Conservation (phyloP, 2,888 invertebrate genomes). For the Chymomyza caudatula region DNA sequence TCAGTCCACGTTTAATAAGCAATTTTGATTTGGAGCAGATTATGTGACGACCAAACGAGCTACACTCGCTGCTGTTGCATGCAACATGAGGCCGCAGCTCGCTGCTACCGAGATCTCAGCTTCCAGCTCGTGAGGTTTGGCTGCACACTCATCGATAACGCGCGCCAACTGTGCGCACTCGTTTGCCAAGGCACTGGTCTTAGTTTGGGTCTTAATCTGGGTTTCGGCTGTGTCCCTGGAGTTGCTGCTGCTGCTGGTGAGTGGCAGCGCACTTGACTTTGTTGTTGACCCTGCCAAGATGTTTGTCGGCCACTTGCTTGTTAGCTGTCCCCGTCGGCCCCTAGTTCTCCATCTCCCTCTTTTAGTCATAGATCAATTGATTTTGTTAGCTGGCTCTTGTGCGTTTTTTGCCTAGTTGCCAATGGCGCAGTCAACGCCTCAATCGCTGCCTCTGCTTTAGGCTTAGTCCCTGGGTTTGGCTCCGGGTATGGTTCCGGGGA, state of each 20-base stretch:
- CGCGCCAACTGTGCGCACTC: slow-evolving; percentile 20
- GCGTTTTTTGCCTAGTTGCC: slow-evolving; percentile 9
- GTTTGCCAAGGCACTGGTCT: background rate
- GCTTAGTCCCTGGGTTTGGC: background rate
- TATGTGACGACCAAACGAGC: slow-evolving; percentile 61
- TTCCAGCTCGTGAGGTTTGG: slow-evolving; percentile 40
- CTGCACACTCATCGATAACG: slow-evolving; percentile 9
- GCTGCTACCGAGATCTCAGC: slow-evolving; percentile 5
- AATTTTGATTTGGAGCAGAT: slow-evolving; percentile 77
- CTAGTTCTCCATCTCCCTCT: background rate
- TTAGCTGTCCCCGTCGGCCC: background rate
- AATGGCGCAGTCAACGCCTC: slow-evolving; percentile 17
- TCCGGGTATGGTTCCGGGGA: slow-evolving; percentile 36
- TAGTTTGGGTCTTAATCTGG: background rate
- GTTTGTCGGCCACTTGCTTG: slow-evolving; percentile 22
- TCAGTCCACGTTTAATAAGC: slow-evolving; percentile 72
- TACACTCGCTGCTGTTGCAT: slow-evolving; percentile 47
- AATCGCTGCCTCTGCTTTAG: background rate
- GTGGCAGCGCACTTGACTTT: slow-evolving; percentile 60
- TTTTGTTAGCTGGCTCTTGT: background rate
- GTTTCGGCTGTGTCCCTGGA: background rate
- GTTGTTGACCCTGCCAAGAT: slow-evolving; percentile 63
- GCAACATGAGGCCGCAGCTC: slow-evolving; percentile 38
- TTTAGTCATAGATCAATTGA: slow-evolving; percentile 17
- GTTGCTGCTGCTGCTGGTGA: slow-evolving; percentile 2